A percentile compares a stretch with the other conserved stretches of the same genome.
These are phyloP conservation scores for Montipora cactus DNA, from an alignment of 64 coral and sea anemone species.

Conservation along the genomic window DNA sequence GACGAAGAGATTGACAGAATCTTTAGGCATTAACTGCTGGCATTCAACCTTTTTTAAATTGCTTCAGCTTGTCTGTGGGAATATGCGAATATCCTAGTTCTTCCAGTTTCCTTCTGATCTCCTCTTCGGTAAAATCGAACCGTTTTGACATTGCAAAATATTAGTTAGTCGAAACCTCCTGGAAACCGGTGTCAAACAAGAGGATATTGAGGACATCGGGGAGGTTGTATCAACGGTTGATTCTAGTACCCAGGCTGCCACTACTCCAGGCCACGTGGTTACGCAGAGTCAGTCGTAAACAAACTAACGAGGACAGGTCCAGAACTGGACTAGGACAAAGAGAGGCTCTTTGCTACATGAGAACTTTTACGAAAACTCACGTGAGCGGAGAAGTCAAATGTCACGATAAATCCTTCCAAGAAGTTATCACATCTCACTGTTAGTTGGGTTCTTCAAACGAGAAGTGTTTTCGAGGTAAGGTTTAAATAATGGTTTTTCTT, in stretches of 20 bases:
- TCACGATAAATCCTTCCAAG: neutral
- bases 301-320: neutral
- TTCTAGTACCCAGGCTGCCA: constrained; percentile 27
- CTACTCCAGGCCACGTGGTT: neutral
- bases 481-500: neutral
- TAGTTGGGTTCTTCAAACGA: neutral
- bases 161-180: too few species aligned
- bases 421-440: neutral
- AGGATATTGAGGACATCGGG: too few species aligned
- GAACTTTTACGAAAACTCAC: neutral
- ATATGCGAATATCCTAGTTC: constrained; percentile 82
- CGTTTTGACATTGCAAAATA: constrained; percentile 41
- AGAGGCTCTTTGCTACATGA: neutral
- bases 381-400: neutral
- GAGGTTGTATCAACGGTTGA: neutral
- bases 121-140: constrained; percentile 72
- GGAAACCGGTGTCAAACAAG: too few species aligned
- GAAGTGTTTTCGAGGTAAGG: neutral
- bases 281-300: neutral
- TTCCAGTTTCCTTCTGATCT: constrained; percentile 75
- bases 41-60: constrained; percentile 66
- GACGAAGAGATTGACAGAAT: neutral
- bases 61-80: constrained; percentile 60
- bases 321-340: neutral
- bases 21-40: too few species aligned